Conservation (phyloP, 2,113 vertebrate species). For the Odobenus rosmarus region DNA sequence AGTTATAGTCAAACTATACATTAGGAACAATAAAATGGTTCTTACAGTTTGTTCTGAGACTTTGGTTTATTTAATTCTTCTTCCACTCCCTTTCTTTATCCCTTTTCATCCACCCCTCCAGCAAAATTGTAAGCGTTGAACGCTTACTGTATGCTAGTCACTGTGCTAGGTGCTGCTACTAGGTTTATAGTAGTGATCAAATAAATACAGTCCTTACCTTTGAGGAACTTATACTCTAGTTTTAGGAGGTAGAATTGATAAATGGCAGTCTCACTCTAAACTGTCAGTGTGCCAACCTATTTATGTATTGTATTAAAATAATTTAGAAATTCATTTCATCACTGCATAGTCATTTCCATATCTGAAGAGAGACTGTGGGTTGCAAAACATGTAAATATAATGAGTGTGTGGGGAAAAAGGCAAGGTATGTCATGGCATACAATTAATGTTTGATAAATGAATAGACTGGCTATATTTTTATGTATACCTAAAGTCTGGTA, state of each 20-base stretch:
- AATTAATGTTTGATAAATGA: neutral
- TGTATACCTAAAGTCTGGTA: neutral
- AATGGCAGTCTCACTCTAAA: neutral
- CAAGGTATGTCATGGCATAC: neutral
- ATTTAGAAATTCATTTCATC: conserved; percentile 17
- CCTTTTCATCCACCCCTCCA: neutral
- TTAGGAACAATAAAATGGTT: neutral
- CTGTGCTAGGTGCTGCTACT: neutral
- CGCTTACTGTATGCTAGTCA: neutral
- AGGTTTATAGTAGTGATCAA: neutral
- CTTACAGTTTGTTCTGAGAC: neutral
- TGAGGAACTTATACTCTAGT: neutral
- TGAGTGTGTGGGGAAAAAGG: neutral
- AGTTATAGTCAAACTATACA: neutral
- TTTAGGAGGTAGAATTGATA: neutral
- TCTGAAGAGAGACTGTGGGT: neutral
- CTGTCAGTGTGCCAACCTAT: neutral
- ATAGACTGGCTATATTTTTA: neutral
- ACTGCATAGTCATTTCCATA: neutral
- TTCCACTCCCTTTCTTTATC: neutral
- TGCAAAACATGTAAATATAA: neutral
- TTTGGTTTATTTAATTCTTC: neutral
- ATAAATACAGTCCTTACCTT: neutral
- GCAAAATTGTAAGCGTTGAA: neutral
- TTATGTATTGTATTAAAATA: neutral